Evolutionary conservation across 2,888 invertebrate genomes (phyloP), one percentile per base, ranked within the genome.

Genomic region (Acleris sparsana): DNA sequence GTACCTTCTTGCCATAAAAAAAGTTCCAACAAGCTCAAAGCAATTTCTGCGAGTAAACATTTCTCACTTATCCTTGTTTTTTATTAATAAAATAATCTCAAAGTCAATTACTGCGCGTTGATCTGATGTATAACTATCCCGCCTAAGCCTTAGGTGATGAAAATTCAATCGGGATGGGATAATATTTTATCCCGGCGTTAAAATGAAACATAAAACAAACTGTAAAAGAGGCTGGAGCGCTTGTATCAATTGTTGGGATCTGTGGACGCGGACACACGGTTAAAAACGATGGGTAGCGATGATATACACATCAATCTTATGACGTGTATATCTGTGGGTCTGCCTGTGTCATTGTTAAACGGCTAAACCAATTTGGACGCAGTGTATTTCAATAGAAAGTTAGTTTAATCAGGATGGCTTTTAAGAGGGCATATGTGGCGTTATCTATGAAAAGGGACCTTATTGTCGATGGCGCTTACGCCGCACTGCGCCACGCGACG

Each of bases 161-260:
- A 84, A 85, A 85, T 86, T 85, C 82, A 86, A 89, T 90, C 85
- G 76, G 78, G 81, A 84, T 83, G 82, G 73, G 79, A 81, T 82
- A 78, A 84, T 86, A 83, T 83, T 85, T 85, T 83, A 84, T 80
- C 79, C 80, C 71, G 68, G 75, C 73, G 75, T 78, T 80, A 79
- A 87, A 86, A 86, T 83, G 81, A 82, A 87, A 80, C 80, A 85
- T 83, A 85, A 88, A 87, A 86, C 83, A 80, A 84, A 85, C 80
- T 83, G 83, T 80, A 79, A 79, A 82, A 80, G 78, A 80, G 81
- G 80, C 71, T 83, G 82, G 80, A 72, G 79, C 79, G 78, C 63
- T 69, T 77, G 76, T 90, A 90, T 90, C 89, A 69, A 75, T 69
- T 75, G 77, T 74, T 70, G 75, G 77, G 84, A 90, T 89, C 89